Base-by-base conservation (phyloP, 1,140 invertebrate species). In the Akabosia matsudoensis region DNA sequence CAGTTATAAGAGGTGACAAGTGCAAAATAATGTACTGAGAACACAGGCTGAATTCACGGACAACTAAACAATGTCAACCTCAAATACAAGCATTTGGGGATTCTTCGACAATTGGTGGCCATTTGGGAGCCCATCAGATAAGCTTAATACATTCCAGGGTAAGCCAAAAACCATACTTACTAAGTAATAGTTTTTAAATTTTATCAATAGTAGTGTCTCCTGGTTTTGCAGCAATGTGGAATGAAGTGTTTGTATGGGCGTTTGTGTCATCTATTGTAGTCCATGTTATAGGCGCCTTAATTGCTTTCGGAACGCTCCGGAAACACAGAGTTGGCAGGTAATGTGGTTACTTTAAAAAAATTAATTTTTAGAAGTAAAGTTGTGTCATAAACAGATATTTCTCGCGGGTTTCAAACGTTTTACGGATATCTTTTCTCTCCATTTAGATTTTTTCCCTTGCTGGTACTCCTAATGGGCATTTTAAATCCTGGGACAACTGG, bases 231-330 rank as follows among this genome's bases (percentile, higher is more conserved):
- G 95, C 96, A 85, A 97, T 97, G 92, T 97, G 95, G 95, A 97
- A 97, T 85, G 92, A 95, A 82, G 91, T 97, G 82, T 96, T 96
- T 87, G 86, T 97, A 74, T 97, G 94, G 94, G 93, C 94, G 22
- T 87, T 97, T 81, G 94, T 96, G 84, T 96, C 95, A 18, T 97
- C 95, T 28, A 89, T 97, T 82, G 90, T 97, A 83, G 93, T 97
- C 67, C 95, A 97, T 85, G 90, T 91, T 24, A 91, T 94, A 82
- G 95, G 94, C 75, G 93, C 92, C n/a, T 84, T 92, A 24, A 93
- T 97, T 79, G 93, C 95, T 26, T 95, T 97, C 85, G 90, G 90
- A 54, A 95, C 93, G 71, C 86, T 97, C 73, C 88, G 94, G 37
- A 96, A 96, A 87, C 95, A 97, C 84, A 94, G 93, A 85, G 92